A percentile compares a stretch with the other conserved stretches of the same genome.
These are phyloP conservation scores for Drosophila eohydei DNA, from an alignment of 2,888 invertebrate species.

Conservation along the genomic window DNA sequence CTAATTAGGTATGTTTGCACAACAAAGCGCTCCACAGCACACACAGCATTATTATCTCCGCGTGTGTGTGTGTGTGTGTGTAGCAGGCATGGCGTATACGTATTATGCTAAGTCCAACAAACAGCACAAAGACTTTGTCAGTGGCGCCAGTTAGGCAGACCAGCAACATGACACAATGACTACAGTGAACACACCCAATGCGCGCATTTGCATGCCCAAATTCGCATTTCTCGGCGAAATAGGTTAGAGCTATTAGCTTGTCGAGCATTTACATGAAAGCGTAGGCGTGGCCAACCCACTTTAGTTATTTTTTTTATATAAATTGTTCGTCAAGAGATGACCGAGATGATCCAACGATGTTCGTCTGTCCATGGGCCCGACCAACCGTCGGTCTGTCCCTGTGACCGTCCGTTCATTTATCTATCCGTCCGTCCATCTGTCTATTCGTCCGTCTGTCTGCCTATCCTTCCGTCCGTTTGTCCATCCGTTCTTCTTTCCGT, in stretches of 20 bases:
- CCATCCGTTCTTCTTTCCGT: background rate
- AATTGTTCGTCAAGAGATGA: background rate
- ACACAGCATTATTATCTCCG: constrained; percentile 3
- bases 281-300: background rate
- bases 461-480: background rate
- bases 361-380: background rate
- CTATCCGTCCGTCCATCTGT: background rate
- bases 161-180: background rate
- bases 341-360: background rate
- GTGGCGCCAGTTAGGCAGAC: constrained; percentile 50
- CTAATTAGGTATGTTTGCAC: constrained; percentile 79
- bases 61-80: constrained; percentile 22
- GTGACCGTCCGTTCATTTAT: background rate
- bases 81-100: constrained; percentile 42
- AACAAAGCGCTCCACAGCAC: constrained; percentile 63
- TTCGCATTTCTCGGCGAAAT: background rate
- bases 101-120: constrained; percentile 59
- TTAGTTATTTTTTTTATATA: background rate
- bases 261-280: too few species aligned
- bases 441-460: background rate
- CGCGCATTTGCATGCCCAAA: background rate
- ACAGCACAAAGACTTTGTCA: constrained; percentile 67
- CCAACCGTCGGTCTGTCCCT: background rate
- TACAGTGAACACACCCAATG: constrained; percentile 24
- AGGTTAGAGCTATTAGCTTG: background rate